Conservation (phyloP, 2,113 vertebrate genomes). For the Oreotrochilus melanogaster region DNA sequence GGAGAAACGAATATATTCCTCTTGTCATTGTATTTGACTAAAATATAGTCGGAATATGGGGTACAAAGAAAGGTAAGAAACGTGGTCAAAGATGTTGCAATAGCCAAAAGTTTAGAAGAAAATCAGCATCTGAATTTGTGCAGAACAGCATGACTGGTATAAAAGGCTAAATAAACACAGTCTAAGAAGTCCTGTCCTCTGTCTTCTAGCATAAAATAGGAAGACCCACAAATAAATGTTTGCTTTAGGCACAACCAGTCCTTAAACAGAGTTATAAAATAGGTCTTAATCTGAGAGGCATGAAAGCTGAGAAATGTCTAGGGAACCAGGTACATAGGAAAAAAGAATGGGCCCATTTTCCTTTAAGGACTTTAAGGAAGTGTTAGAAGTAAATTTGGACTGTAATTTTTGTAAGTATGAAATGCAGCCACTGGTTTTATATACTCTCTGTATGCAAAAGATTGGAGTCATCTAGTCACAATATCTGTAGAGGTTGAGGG, state of each 20-base stretch:
- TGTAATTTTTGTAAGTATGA: not conserved
- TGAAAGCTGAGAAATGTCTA: not conserved
- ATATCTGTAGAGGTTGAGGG: not conserved
- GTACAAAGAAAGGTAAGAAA: not conserved
- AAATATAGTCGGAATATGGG: not conserved
- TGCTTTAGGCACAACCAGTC: not conserved
- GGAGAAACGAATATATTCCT: not conserved
- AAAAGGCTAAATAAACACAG: not conserved
- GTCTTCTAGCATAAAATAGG: not conserved
- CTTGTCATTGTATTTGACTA: not conserved
- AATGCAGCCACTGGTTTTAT: not conserved
- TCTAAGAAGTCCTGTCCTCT: not conserved
- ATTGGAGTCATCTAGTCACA: not conserved
- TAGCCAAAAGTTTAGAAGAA: not conserved
- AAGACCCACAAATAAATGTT: not conserved
- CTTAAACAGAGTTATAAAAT: not conserved
- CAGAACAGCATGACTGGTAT: not conserved
- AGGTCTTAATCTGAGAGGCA: not conserved
- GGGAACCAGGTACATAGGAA: fast-evolving
- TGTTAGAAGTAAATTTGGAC: not conserved
- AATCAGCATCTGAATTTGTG: not conserved
- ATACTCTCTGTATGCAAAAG: not conserved
- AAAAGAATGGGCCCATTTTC: not conserved
- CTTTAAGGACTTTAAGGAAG: not conserved
- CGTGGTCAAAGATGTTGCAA: not conserved